phyloP scores from a whole-genome alignment of 2,888 invertebrate species.

The Metopia argyrocephala region DNA sequence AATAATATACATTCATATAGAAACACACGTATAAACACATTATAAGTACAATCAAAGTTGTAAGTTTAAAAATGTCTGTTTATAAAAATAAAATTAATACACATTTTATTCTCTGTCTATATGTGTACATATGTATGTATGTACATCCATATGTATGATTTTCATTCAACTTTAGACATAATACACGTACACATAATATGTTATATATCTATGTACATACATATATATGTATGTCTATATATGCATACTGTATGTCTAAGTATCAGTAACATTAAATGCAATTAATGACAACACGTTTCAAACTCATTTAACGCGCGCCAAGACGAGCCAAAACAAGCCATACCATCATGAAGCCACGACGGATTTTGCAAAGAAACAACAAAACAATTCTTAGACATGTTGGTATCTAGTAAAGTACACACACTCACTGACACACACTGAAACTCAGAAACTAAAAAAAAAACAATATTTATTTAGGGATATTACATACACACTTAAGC shows the following conservation, averaged over 20 bases:
- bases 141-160: not conserved
- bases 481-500: constrained; percentile 32
- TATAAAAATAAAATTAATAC: constrained; percentile 1
- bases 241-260: constrained; percentile 38
- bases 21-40: too few relatives aligned
- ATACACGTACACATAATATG: not conserved
- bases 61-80: constrained; percentile 14
- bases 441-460: not conserved
- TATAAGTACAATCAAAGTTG: too few relatives aligned
- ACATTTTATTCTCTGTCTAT: not conserved
- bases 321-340: constrained; percentile 35
- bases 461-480: not conserved
- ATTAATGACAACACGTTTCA: constrained; percentile 64
- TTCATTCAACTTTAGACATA: too few relatives aligned
- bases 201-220: not conserved
- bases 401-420: not conserved
- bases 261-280: constrained; percentile 59
- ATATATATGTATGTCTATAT: constrained; percentile 2
- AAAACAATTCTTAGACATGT: not conserved
- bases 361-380: constrained; percentile 34
- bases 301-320: constrained; percentile 59
- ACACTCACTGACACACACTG: not conserved
- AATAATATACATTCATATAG: constrained; percentile 28
- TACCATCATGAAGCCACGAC: not conserved
- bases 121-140: not conserved